Evolutionary conservation across 2,113 vertebrate species (phyloP), one percentile per base, ranked within the genome.

Genomic region (Ornithorhynchus anatinus): DNA sequence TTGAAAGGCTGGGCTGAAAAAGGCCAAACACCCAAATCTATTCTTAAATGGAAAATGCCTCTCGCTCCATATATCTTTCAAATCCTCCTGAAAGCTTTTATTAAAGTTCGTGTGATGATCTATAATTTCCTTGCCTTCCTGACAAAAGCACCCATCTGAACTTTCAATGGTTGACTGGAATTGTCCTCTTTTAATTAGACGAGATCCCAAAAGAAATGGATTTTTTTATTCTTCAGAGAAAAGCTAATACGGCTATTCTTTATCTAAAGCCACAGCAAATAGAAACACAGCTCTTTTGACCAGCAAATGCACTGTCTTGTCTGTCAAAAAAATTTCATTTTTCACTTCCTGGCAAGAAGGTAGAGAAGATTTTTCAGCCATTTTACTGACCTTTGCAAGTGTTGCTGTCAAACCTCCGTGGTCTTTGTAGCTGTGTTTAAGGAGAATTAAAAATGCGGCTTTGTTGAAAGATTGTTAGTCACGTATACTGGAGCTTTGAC

Each of bases 241-340:
- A 85, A 69, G 32, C 9, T 32, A 60, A 84, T 61, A 8, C 9
- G 25, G 31, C 37, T 8, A 16, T 71, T 84, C 72, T 74, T 81
- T 58, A 72, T 25, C 32, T 27, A 57, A 23, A 74, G 38, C 23
- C 50, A 42, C 27, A 35, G 37, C 40, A 57, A 74, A 17, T 29
- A 22, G 50, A 16, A 60, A 44, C 76, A 60, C 61, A 74, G 25
- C 43, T 75, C 17, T 72, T 66, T 73, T 74, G 63, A 78, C 29
- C 37, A 61, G 45, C 23, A 72, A 78, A 45, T 58, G 29, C 15
- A 45, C 4, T 57, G 50, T 77, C 63, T 77, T 69, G 32, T 29
- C 65, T 79, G 80, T 82, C 80, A 82, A 77, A 84, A 68, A 10
- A 16, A 69, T 76, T 84, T 51, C 14, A 9, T 40, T 74, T 72